Base-by-base conservation (phyloP, 2,113 vertebrate genomes). In the Austrofundulus limnaeus region DNA sequence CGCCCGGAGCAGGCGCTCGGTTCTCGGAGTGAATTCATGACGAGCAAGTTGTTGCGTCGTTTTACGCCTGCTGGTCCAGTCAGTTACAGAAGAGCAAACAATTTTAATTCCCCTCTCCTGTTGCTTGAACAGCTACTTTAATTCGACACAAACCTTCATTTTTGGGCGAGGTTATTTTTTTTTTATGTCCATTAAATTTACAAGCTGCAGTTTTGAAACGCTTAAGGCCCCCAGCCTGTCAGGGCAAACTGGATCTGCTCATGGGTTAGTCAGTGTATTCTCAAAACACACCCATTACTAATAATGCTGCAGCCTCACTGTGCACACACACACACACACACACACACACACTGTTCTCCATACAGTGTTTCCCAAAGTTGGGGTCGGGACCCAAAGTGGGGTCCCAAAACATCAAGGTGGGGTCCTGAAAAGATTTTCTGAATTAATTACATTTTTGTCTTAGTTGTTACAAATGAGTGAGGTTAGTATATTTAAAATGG, bases 251-350 rank as follows among this genome's bases (percentile, higher is more conserved):
- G 78, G 71, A 81, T 70, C 63, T 77, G 61, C 65, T 53, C 2
- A 70, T 80, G 61, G 43, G 49, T 75, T 41, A 52, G 43, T 61
- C 65, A 23, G 54, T 39, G 23, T 58, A 3, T 60, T 66, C 65
- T 72, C 45, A 62, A 28, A 34, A 77, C 82, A 85, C 87, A 73
- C 82, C 82, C 82, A 80, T 70, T 48, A 15, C 54, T 64, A 66
- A 61, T 80, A 72, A 80, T 66, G 66, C 71, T 83, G 75, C 62
- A 52, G 31, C 42, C 45, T 55, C 56, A 49, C 4, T 66, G 50
- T 8, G 1, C 17, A 17, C 56, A 70, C 45, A 58, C 45, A 61
- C 61, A 41, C 43, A 45, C 63, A 37, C 61, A 54, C 48, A 61
- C 38, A 52, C 60, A 67, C 43, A 68, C 34, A 66, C 59, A 66